Evolutionary conservation across 2,888 invertebrate genomes (phyloP), one percentile per base, ranked within the genome.

Genomic region (Zygothrica quintamaculata): DNA sequence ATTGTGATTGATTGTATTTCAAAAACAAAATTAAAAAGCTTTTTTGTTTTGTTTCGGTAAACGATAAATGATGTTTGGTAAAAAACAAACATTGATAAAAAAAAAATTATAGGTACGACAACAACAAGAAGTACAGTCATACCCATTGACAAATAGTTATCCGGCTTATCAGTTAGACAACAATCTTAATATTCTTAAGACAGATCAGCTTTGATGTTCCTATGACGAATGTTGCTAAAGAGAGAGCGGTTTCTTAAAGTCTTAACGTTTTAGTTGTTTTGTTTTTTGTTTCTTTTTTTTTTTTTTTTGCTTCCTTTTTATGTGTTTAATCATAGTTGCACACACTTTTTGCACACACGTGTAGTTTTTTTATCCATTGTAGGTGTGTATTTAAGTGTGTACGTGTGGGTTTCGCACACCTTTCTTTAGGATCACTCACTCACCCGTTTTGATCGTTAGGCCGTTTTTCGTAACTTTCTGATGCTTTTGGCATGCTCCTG

Each of bases 101-200:
- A 29, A 16, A 55, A 57, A 57, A 39, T 51, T 67, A 58, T 67
- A 51, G 79, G 68, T 56, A 78, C 60, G 73, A 81, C 75, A 73
- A 65, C 74, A 75, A 74, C 67, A 68, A 67, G 46, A 74, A 72
- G 75, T 74, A 64, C 71, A 75, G 74, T 74, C 74, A 74, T 71
- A 65, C 72, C 68, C 74, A 74, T 64, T 57, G 70, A 48, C 60
- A 58, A 64, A 75, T 75, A 58, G 42, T 52, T 52, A 72, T 72
- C 72, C 72, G 40, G 72, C 62, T 72, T 72, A 72, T 72, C 62
- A 67, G 58, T 62, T 46, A 70, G 55, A 61, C 57, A 53, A 74
- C 65, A 74, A 69, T 68, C 70, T 74, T 59, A 53, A 74, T 62
- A 74, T 66, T 68, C 70, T 74, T 76, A 73, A 60, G 66, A 60